phyloP scores from a whole-genome alignment of 1,140 invertebrate genomes.

The Lanistes nyassanus region DNA sequence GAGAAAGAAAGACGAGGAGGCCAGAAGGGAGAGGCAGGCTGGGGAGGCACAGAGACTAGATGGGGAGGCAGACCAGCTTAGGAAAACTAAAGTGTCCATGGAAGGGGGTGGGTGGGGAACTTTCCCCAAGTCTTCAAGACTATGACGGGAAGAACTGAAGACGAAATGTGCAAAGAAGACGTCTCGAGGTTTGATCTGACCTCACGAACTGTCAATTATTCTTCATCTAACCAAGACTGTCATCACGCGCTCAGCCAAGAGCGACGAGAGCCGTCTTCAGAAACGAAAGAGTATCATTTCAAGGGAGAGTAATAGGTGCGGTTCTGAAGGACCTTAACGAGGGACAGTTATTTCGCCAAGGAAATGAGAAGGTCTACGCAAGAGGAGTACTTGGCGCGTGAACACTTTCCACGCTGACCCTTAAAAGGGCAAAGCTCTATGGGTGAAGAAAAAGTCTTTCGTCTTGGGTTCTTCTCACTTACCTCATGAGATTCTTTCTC shows the following conservation, averaged over 20 bases:
- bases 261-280: neutral
- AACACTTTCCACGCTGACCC: neutral
- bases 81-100: no score
- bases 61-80: neutral
- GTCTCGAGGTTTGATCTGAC: no score
- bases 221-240: slow-evolving; percentile 1
- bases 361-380: slow-evolving; percentile 4
- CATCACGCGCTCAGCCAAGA: neutral
- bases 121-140: no score
- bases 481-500: no score
- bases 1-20: neutral
- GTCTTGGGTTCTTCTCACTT: no score
- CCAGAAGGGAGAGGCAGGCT: neutral
- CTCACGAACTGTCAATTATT: neutral
- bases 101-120: no score
- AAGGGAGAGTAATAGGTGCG: neutral
- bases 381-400: neutral
- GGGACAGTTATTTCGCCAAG: neutral
- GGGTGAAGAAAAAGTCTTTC: no score
- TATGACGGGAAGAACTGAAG: no score
- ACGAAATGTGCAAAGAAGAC: no score
- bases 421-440: neutral
- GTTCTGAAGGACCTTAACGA: slow-evolving; percentile 2
- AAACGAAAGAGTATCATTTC: slow-evolving; percentile 5
- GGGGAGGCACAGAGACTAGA: slow-evolving; percentile 7